Evolutionary conservation across 2,888 invertebrate genomes (phyloP), one percentile per base, ranked within the genome.

Genomic region (Nesidiocoris tenuis): DNA sequence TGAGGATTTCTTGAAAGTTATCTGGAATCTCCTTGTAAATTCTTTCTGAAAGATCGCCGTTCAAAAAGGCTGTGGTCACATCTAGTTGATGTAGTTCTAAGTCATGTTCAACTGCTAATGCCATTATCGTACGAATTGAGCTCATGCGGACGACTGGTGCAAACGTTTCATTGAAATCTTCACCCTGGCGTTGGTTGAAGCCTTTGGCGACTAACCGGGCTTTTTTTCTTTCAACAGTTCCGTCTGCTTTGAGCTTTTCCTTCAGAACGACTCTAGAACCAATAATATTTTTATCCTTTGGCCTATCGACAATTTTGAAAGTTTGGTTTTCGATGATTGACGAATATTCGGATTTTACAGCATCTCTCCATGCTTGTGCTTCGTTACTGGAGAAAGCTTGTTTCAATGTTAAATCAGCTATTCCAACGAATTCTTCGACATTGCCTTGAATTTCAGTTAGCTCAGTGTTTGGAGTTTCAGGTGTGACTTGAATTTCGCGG

Each of bases 91-190:
- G 19, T 2, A 63, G 5, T 71, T 61, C 2, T 17, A 76, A 55
- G 19, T 74, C 9, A 3, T 25, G 21, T 55, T 63, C 23, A 39
- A 23, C 55, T 25, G 63, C 16, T 12, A 76, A 16, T 0, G 65
- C 22, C 12, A 76, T 39, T 21, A 72, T 25, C 19, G 55, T 55
- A 17, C 76, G 25, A 0, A 65, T 23, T 3, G 76, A 74, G 56
- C 64, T 74, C 66, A 76, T 68, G 21, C 61, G 72, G 22, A 65
- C 66, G 1, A 76, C 74, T 57, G 66, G 76, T 23, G 76, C 74
- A 59, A 61, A 64, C 2, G 65, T 65, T 23, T 76, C 74, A 1
- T 65, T 39, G 23, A 74, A 64, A 17, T 63, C 59, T 2, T 56
- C 25, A 57, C 12, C 22, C 9, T 18, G 17, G 1, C 56, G 22